Evolutionary conservation across 2,888 invertebrate genomes (phyloP).

Genomic region (Harpalus rubripes): DNA sequence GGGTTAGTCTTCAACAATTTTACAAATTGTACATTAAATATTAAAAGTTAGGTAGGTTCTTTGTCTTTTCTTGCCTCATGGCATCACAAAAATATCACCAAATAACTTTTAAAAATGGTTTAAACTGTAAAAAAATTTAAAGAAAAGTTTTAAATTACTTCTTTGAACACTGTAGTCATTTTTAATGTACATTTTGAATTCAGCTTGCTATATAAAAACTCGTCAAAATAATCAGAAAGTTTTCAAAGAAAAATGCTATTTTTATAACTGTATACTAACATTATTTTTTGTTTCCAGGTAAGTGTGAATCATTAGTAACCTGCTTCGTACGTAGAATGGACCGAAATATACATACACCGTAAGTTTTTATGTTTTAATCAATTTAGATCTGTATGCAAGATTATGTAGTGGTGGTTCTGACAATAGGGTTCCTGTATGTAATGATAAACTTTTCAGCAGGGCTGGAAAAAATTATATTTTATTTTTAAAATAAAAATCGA

Average conservation of each 20-base stretch:
- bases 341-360: neutral
- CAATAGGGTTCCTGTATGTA: too few relatives aligned
- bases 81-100: neutral
- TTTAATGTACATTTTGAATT: neutral
- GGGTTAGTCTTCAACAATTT: too few relatives aligned
- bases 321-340: neutral
- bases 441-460: too few relatives aligned
- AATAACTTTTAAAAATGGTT: neutral
- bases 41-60: too few relatives aligned
- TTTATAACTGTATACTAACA: neutral
- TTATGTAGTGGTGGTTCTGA: too few relatives aligned
- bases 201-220: neutral
- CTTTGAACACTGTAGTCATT: neutral
- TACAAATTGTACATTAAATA: too few relatives aligned
- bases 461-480: too few relatives aligned
- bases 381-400: too few relatives aligned
- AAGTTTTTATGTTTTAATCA: neutral
- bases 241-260: neutral
- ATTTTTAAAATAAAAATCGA: too few relatives aligned
- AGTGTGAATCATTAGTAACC: neutral
- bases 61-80: too few relatives aligned
- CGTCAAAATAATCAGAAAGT: neutral
- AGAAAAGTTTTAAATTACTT: neutral
- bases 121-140: neutral
- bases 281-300: conserved; percentile 1